These are phyloP conservation scores for Okapia johnstoni DNA, from an alignment of 2,113 vertebrate genomes.

Conservation along the genomic window DNA sequence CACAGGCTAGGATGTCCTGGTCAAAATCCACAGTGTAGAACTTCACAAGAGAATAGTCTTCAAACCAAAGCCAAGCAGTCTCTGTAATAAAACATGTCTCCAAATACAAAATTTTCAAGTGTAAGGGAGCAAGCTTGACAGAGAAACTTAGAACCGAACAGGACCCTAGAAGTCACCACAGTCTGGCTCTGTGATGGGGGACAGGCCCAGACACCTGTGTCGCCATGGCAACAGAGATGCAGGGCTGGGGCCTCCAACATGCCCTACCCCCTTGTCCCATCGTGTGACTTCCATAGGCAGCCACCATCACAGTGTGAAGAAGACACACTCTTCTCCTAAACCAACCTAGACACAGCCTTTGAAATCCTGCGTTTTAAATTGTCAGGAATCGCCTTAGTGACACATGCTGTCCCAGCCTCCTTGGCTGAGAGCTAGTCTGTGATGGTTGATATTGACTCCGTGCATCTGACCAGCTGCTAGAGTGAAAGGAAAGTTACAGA, in stretches of 20 bases:
- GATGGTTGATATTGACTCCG: rapidly evolving
- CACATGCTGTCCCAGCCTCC: neutral
- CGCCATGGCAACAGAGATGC: neutral
- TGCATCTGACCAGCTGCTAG: rapidly evolving
- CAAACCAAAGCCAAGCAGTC: neutral
- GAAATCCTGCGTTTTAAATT: neutral
- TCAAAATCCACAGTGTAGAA: no score
- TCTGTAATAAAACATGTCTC: neutral
- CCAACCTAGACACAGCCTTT: neutral
- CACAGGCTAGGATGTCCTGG: rapidly evolving
- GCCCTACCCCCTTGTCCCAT: neutral
- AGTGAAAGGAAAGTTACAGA: neutral
- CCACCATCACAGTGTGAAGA: rapidly evolving
- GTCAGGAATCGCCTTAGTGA: neutral
- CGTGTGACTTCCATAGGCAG: rapidly evolving
- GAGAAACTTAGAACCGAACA: neutral
- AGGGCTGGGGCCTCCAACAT: neutral
- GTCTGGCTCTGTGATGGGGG: neutral
- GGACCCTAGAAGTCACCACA: neutral
- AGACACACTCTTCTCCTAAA: neutral
- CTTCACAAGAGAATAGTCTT: neutral
- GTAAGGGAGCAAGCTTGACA: rapidly evolving
- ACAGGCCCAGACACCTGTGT: neutral
- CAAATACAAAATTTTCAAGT: neutral
- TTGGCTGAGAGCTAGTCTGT: neutral